Evolutionary conservation across 2,888 invertebrate genomes (phyloP), one percentile per base, ranked within the genome.

Genomic region (Galerucella calmariensis): DNA sequence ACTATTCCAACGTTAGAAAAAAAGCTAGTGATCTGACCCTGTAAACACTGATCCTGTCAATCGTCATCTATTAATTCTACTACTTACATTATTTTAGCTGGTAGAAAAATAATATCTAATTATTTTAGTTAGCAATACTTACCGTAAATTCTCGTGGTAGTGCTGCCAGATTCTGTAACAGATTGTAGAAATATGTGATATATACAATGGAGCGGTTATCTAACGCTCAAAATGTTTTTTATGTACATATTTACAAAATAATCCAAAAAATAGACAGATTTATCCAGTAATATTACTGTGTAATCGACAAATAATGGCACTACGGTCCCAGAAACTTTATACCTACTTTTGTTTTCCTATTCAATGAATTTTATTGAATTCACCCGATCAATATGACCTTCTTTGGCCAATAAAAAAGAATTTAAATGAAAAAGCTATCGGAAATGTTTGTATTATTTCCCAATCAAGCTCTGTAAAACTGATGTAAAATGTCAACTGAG

Each of bases 81-180:
- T 35, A 35, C 35, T 35, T 48, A 14, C 1, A 48, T 14, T 14
- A 0, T 48, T 12, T 2, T 46, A 12, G 12, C 59, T 59, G 35
- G 35, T 12, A 59, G 27, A 0, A 59, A 14, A 59, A 11, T 6
- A n/a, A n/a, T n/a, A n/a, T 24, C 2, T 24, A 12, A 44, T 44
- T 11, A 46, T 63, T 27, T 9, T 3, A n/a, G 2, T 9, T 10
- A n/a, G 2, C 14, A 24, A 20, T 35, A 92, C 94, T 94, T 92
- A 94, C 94, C 88, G 92, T 93, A 88, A 94, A 91, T 87, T 94
- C 94, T 88, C 92, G 91, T 86, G 94, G 93, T 85, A 94, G 90
- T 88, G 93, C 93, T 85, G 94, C 93, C 92, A 94, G 91, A 90
- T 91, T 94, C 94, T 94, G 94, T 88, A 93, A 91, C 85, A 87